Evolutionary conservation across 2,888 invertebrate genomes (phyloP), one percentile per base, ranked within the genome.

Genomic region (Agonopterix alstromeriana): DNA sequence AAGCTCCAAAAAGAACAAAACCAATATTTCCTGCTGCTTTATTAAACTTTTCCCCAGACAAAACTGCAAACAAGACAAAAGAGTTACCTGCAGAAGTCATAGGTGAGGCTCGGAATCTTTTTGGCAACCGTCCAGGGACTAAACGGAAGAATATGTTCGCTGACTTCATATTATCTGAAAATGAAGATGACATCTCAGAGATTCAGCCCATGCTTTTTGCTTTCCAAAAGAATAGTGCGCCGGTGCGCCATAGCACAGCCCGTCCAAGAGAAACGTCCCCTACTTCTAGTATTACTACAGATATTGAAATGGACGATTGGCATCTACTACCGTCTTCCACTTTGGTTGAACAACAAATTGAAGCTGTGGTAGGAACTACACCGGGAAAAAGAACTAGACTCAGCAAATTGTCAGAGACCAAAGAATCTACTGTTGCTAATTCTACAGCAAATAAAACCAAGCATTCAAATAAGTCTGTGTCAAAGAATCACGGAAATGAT

Each of bases 241-340:
- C 59, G 35, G 58, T 57, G 44, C 54, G 56, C 8, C 53, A 52
- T 46, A 38, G 38, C 38, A n/a, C 38, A 38, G 38, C 38, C 55
- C 69, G 54, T 3, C 35, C 51, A 17, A 60, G 70, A 45, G 70
- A 73, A 17, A 54, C 56, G 35, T 83, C 83, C 1, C 73, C 65
- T 0, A 58, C 70, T 1, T 74, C 77, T 4, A 82, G 75, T 58
- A 54, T 77, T 11, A 73, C 75, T 44, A 73, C 69, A 45, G 84
- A 86, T 52, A 68, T 77, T 47, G 87, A 87, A 67, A 68, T 84
- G 57, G 85, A 85, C 52, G 81, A 82, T 38, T 84, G 85, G 81
- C 74, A 68, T 47, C 65, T 72, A 10, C 54, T 89, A 8, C 85
- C 88, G 27, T 89, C 88, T 14, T 89, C 89, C 7, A 89, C 89